These are phyloP conservation scores for human (Homo sapiens) DNA, from an alignment of 2,113 vertebrate species.

Conservation along the genomic window DNA sequence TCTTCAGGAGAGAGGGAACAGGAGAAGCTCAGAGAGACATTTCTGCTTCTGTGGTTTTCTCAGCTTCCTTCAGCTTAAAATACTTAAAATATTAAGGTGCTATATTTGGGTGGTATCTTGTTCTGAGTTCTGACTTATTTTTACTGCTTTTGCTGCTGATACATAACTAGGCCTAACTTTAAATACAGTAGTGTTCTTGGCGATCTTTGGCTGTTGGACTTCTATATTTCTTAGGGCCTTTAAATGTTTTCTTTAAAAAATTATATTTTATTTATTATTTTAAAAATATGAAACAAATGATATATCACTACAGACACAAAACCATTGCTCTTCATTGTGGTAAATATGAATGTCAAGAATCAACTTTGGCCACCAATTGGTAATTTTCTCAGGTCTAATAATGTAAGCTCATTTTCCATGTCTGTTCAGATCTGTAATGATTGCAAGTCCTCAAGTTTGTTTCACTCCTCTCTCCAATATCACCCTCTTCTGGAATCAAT, in stretches of 20 bases:
- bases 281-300: neutral
- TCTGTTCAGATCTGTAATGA: neutral
- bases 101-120: neutral
- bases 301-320: neutral
- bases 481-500: neutral
- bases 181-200: neutral
- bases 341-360: neutral
- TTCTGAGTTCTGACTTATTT: neutral
- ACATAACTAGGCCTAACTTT: neutral
- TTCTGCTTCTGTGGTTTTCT: neutral
- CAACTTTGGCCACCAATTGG: neutral
- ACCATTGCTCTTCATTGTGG: neutral
- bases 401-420: neutral
- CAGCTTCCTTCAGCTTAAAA: no score
- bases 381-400: neutral
- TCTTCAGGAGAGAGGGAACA: neutral
- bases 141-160: neutral
- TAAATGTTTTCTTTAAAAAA: neutral
- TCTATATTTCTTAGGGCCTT: neutral
- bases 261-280: neutral
- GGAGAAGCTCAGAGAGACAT: neutral
- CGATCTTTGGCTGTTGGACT: neutral
- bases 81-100: neutral
- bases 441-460: neutral
- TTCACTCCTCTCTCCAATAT: neutral